Evolutionary conservation across 2,888 invertebrate genomes (phyloP).

Genomic region (Cerastis rubricosa): DNA sequence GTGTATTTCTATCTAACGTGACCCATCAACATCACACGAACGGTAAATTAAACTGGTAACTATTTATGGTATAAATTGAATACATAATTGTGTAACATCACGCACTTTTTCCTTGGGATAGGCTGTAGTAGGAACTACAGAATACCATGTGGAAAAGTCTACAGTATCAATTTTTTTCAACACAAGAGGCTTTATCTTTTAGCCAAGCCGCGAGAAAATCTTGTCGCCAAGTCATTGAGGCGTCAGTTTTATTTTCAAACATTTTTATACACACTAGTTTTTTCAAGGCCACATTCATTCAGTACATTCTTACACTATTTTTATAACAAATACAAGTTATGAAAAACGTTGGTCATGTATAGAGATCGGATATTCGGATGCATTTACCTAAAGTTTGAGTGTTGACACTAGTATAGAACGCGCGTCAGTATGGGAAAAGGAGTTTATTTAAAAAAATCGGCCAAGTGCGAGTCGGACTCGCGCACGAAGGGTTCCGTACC

Average conservation of each 20-base stretch:
- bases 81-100: neutral
- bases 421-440: too few species aligned
- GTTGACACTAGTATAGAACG: too few species aligned
- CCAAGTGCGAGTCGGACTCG: too few species aligned
- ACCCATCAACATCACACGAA: slow-evolving; percentile 32
- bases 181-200: neutral
- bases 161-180: neutral
- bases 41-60: slow-evolving; percentile 29
- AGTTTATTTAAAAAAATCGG: too few species aligned
- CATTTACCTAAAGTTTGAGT: too few species aligned
- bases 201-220: neutral
- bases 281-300: neutral
- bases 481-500: too few species aligned
- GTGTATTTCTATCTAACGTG: slow-evolving; percentile 18
- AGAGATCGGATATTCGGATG: too few species aligned
- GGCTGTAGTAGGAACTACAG: neutral
- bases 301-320: neutral
- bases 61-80: slow-evolving; percentile 3
- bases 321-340: neutral
- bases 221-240: neutral
- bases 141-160: slow-evolving; percentile 3
- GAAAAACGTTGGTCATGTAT: neutral
- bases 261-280: neutral
- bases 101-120: neutral
- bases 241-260: neutral